Percentiles rank a stretch among this genome's conserved stretches.
Conservation (phyloP, 2,113 vertebrate species). For the Calidris pugnax region DNA sequence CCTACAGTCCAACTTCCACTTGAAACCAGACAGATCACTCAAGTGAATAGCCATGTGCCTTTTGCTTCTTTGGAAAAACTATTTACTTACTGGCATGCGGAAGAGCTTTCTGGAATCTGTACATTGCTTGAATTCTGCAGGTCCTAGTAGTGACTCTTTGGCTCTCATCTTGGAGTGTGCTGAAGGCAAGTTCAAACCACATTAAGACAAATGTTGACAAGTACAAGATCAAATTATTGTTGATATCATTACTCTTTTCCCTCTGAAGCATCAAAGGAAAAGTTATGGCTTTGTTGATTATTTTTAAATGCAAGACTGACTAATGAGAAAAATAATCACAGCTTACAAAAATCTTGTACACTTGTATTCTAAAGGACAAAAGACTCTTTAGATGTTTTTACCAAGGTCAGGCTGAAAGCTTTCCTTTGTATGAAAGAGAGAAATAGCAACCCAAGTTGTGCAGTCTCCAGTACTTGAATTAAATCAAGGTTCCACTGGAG, state of each 20-base stretch:
- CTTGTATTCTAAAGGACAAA: background rate
- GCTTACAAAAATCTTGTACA: background rate
- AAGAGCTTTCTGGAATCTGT: background rate
- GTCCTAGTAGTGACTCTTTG: background rate
- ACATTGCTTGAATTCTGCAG: background rate
- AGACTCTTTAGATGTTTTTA: background rate
- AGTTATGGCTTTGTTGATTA: background rate
- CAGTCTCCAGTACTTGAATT: slow-evolving; percentile 39
- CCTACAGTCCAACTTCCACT: background rate
- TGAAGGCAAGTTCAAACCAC: slow-evolving; percentile 22
- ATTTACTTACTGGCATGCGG: background rate
- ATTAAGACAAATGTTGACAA: slow-evolving; percentile 26
- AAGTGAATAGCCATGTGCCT: background rate
- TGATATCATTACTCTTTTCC: background rate
- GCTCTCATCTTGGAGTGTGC: background rate
- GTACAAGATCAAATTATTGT: background rate
- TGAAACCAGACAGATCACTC: background rate
- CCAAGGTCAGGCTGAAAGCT: slow-evolving; percentile 19
- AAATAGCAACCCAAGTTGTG: background rate
- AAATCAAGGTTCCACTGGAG: slow-evolving; percentile 51
- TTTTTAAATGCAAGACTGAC: slow-evolving; percentile 9
- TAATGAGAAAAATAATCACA: slow-evolving; percentile 17
- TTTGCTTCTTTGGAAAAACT: background rate
- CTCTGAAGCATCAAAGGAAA: slow-evolving; percentile 11
- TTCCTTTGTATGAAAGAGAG: background rate